phyloP scores from a whole-genome alignment of 2,888 invertebrate species.

The Trisateles emortualis region DNA sequence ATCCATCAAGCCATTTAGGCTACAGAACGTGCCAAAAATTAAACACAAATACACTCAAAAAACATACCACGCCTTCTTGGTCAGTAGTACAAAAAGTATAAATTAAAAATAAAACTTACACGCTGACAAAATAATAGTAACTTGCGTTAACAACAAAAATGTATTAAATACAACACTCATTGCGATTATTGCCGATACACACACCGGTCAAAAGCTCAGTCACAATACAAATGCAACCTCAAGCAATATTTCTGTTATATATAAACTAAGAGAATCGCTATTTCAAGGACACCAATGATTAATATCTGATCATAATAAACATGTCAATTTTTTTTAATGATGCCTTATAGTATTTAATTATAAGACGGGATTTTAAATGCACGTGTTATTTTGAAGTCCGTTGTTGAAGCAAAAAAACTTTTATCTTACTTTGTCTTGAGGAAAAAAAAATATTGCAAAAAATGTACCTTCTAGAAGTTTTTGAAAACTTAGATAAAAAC shows the following conservation, averaged over 20 bases:
- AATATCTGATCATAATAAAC: slow-evolving; percentile 19
- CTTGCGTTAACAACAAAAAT: slow-evolving; percentile 50
- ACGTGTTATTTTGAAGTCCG: neutral
- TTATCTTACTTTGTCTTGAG: no score
- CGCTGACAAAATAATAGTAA: slow-evolving; percentile 48
- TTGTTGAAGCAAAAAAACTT: no score
- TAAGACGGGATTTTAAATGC: neutral
- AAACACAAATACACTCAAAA: no score
- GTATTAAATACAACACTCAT: slow-evolving; percentile 53
- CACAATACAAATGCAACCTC: slow-evolving; percentile 44
- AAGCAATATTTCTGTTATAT: slow-evolving; percentile 44
- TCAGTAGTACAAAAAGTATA: no score
- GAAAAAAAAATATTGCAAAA: no score
- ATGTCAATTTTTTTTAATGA: neutral
- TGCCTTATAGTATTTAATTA: neutral
- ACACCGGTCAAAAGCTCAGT: slow-evolving; percentile 49
- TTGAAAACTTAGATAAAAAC: no score
- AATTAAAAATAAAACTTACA: slow-evolving; percentile 52
- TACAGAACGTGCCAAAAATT: no score
- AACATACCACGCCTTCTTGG: no score
- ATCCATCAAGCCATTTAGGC: no score
- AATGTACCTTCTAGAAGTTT: no score
- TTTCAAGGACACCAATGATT: slow-evolving; percentile 44
- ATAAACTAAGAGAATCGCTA: slow-evolving; percentile 50
- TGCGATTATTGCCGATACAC: slow-evolving; percentile 33